Conservation (phyloP, 2,797 vertebrate genomes). For the Peromyscus eremicus region DNA sequence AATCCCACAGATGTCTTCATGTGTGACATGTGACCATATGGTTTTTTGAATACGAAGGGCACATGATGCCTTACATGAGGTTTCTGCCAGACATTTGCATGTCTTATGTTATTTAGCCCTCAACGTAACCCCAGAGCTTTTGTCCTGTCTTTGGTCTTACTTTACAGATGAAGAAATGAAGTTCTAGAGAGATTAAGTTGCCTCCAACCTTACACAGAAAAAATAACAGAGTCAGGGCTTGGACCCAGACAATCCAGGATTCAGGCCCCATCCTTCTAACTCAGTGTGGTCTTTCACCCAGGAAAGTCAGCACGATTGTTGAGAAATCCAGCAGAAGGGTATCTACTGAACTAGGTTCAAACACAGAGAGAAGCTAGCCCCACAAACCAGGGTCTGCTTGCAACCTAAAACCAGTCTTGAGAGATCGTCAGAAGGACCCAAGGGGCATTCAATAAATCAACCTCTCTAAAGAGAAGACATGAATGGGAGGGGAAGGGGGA, state of each 20-base stretch:
- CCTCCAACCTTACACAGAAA: not conserved
- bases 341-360: not conserved
- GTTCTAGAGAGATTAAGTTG: not conserved
- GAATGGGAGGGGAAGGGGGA: no score
- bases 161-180: slow-evolving; percentile 3
- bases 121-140: not conserved
- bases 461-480: not conserved
- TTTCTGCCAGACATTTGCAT: not conserved
- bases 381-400: not conserved
- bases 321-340: not conserved
- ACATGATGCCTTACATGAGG: not conserved
- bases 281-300: not conserved
- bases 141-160: not conserved
- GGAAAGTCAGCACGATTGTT: not conserved
- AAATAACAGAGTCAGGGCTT: not conserved
- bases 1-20: not conserved
- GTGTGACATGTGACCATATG: not conserved
- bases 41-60: not conserved
- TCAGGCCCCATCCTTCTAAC: not conserved
- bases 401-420: not conserved
- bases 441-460: not conserved
- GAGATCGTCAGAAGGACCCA: not conserved
- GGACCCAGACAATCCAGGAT: not conserved
- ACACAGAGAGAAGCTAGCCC: not conserved
- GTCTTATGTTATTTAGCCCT: not conserved